A percentile compares a stretch with the other conserved stretches of the same genome.
Evolutionary conservation across 1,140 invertebrate species (phyloP).

Genomic region (Drosophila nannoptera): DNA sequence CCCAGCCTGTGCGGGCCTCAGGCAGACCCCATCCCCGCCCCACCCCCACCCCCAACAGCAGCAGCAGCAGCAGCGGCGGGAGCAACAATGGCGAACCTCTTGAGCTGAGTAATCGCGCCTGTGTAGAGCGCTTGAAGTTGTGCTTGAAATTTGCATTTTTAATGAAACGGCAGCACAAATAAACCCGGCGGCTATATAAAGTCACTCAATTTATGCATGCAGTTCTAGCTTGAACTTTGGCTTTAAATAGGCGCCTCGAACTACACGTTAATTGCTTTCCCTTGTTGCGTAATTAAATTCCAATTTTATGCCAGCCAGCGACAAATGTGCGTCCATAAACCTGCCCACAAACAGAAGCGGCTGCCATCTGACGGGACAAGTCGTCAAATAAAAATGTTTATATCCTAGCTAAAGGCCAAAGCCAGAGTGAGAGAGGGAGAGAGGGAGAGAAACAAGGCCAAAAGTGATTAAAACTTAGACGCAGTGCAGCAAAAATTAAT

Average conservation of each 20-base stretch:
- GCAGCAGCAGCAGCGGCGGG: constrained; percentile 19
- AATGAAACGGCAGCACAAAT: constrained; percentile 54
- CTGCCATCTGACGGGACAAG: constrained; percentile 6
- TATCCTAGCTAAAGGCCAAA: constrained; percentile 21
- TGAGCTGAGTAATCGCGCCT: constrained; percentile 70
- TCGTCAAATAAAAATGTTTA: constrained; percentile 27
- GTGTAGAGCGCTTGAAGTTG: constrained; percentile 53
- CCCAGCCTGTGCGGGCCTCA: constrained; percentile 37
- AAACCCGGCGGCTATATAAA: constrained; percentile 21
- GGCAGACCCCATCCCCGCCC: constrained; percentile 7
- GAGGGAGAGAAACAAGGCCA: background rate
- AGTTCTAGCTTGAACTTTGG: background rate
- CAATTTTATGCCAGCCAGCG: constrained; percentile 37
- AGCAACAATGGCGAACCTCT: constrained; percentile 50
- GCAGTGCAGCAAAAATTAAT: constrained; percentile 51
- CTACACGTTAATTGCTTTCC: constrained; percentile 37
- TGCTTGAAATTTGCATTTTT: constrained; percentile 68
- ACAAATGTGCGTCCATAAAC: constrained; percentile 41
- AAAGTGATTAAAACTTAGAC: constrained; percentile 51
- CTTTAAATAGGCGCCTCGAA: constrained; percentile 23
- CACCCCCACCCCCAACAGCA: background rate
- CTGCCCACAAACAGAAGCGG: constrained; percentile 9
- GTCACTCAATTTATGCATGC: constrained; percentile 30
- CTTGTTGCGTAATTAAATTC: constrained; percentile 33
- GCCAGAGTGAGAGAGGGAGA: background rate